Conservation (phyloP, 2,113 vertebrate species). For the Pycnonotus jocosus region DNA sequence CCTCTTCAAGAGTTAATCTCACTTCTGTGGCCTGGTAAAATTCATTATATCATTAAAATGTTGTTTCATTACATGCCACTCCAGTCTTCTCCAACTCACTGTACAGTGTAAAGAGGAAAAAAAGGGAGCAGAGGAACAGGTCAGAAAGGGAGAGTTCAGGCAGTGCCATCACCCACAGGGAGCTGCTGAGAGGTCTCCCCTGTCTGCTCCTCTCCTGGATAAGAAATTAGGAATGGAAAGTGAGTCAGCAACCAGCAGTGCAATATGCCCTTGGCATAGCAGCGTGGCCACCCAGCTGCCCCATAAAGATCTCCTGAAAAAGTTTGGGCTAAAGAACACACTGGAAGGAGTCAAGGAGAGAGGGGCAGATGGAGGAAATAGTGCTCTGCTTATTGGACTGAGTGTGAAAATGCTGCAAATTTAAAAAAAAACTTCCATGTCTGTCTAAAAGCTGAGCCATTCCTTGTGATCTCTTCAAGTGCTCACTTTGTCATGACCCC, state of each 20-base stretch:
- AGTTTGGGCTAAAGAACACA: not conserved
- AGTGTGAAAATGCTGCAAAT: not conserved
- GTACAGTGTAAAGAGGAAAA: not conserved
- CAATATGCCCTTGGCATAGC: not conserved
- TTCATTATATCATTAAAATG: not conserved
- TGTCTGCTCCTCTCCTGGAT: not conserved
- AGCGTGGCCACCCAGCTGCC: not conserved
- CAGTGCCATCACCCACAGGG: not conserved
- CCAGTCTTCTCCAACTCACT: not conserved
- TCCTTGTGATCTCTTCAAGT: not conserved
- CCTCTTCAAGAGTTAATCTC: not conserved
- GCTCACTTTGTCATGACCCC: not conserved
- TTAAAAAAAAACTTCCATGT: not conserved
- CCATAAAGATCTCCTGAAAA: not conserved
- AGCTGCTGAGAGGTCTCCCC: not conserved
- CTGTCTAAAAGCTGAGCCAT: not conserved
- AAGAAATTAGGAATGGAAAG: not conserved
- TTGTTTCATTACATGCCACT: not conserved
- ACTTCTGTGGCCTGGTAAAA: not conserved
- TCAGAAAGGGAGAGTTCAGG: not conserved
- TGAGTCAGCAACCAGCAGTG: not conserved
- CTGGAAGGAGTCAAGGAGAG: not conserved
- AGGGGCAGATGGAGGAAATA: not conserved
- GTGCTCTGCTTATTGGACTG: not conserved
- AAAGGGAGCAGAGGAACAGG: not conserved